Evolutionary conservation across 2,797 vertebrate genomes (phyloP), one percentile per base, ranked within the genome.

Genomic region (Poliocrania exsul): DNA sequence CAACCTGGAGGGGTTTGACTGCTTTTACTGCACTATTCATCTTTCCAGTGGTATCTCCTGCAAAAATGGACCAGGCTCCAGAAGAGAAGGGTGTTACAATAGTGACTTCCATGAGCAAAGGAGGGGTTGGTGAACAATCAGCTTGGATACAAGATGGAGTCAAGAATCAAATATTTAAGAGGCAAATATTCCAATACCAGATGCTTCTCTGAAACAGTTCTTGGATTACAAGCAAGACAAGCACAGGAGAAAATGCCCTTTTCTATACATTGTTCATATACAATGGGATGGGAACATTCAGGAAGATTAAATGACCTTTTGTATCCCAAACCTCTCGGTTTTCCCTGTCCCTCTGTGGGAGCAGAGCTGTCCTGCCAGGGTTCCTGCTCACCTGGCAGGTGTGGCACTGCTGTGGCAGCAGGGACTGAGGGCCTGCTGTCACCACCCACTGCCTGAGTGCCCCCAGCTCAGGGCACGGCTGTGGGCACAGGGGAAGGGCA

Each of bases 121-220:
- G 80, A 91, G 84, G 26, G 9, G 85, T 3, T 73, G 3, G 2
- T 2, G 7, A 77, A 67, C 75, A 86, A 81, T 58, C 94, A 78
- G 85, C 77, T 21, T 28, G 19, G 2, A 90, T 86, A 82, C 96
- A 97, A 96, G 96, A 96, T 95, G 96, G 96, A 97, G 95, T 90
- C 95, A 93, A 84, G 87, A 90, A 95, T 80, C 88, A 95, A 92
- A 88, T 85, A 90, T 94, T 83, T 78, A 85, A 86, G 81, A 90
- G 85, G 88, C 10, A 10, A 77, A 90, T 94, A 71, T 51, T 86
- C 60, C 44, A 61, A 72, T 23, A 92, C 20, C 65, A 93, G 69
- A 40, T 17, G 78, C 57, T 67, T 12, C 77, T 37, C 42, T 38
- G 61, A 77, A 82, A 31, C 58, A 42, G 29, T 72, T 50, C 50